Evolutionary conservation across 2,113 vertebrate genomes (phyloP), one percentile per base, ranked within the genome.

Genomic region (Dasyprocta punctata): DNA sequence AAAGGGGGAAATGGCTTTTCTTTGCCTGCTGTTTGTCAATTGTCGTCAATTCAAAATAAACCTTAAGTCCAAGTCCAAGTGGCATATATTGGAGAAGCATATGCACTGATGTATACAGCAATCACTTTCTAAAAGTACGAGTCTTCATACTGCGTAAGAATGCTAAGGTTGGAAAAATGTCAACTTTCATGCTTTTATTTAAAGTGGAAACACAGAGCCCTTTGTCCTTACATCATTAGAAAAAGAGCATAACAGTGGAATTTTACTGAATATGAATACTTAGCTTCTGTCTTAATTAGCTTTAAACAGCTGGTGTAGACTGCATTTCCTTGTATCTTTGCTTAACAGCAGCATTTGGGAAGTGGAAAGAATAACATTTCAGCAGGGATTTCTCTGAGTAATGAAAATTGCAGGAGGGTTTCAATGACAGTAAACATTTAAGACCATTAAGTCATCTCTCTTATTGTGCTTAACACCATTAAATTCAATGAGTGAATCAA

Each of bases 361-460:
- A 92, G 56, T 2, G 65, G 86, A 82, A 96, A 92, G 82, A 96
- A 82, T 58, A 86, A 87, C 44, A 65, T 69, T 96, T 92, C 92
- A 92, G 75, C 82, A 91, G 96, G 90, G 94, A 95, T 85, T 65
- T 97, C 95, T n/a, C 7, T 86, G 92, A 95, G 77, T 96, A 98
- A 98, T 97, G 95, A 98, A 98, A 97, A 97, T 75, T 97, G 86
- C 90, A 97, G 95, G 97, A 97, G 77, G 17, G 54, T 90, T 98
- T 93, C 95, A 96, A 88, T 92, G 97, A 92, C 77, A 85, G 97
- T 90, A 97, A 97, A 98, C 97, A 98, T 95, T 97, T 98, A 97
- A 98, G 90, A 90, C 80, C 98, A 98, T 98, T 98, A 98, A 98
- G 92, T 98, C 94, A 98, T 98, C 96, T 98, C 96, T 95, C 52